A percentile compares a stretch with the other conserved stretches of the same genome.
These are phyloP conservation scores for Thumatha senex DNA, from an alignment of 2,888 invertebrate species.

Conservation along the genomic window DNA sequence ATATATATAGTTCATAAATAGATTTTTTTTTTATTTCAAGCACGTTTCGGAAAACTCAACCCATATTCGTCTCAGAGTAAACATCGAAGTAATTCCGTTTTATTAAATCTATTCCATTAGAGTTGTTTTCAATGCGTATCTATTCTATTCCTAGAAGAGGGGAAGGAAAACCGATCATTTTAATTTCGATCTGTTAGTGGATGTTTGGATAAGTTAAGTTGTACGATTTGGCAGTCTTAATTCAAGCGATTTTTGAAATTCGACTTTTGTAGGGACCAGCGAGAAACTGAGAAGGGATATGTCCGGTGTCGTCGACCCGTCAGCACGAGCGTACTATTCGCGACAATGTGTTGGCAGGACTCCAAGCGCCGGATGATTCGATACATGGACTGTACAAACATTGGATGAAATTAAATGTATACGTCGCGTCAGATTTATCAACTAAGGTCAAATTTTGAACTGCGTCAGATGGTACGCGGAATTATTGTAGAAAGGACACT, in stretches of 20 bases:
- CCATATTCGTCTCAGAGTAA: constrained; percentile 18
- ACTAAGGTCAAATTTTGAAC: constrained; percentile 18
- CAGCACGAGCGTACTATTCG: constrained; percentile 59
- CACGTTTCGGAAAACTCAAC: constrained; percentile 33
- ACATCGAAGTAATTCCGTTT: constrained; percentile 8
- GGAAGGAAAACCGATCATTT: constrained; percentile 10
- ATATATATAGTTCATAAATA: constrained; percentile 31
- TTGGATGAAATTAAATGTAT: constrained; percentile 18
- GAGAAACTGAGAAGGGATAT: constrained; percentile 15
- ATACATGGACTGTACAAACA: constrained; percentile 50
- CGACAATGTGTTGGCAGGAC: constrained; percentile 61
- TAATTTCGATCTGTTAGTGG: constrained; percentile 15
- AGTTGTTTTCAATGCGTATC: neutral
- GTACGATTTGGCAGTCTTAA: constrained; percentile 8
- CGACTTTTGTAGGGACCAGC: constrained; percentile 12
- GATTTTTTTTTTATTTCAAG: no score
- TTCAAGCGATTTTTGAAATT: constrained; percentile 9
- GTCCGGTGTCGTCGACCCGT: constrained; percentile 44
- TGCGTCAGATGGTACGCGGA: constrained; percentile 12
- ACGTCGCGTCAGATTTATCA: constrained; percentile 13
- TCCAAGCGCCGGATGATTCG: constrained; percentile 65
- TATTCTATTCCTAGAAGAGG: constrained; percentile 14
- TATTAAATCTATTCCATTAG: constrained; percentile 12
- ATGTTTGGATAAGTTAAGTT: constrained; percentile 13
- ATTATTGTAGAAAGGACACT: constrained; percentile 21